Conservation (phyloP, 2,797 vertebrate genomes). For the Rhynchonycteris naso region DNA sequence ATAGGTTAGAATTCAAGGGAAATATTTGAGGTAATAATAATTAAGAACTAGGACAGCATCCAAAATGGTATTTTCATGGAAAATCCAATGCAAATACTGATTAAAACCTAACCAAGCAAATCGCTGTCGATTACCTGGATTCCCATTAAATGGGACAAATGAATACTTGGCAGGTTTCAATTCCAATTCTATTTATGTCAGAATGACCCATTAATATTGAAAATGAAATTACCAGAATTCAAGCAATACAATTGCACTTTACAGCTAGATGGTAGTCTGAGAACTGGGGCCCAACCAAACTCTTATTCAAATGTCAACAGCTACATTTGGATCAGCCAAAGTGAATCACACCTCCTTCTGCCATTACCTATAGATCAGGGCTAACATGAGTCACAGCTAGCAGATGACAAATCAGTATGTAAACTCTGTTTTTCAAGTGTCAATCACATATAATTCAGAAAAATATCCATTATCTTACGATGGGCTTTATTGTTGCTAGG, state of each 20-base stretch:
- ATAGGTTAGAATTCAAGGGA: conserved; percentile 74
- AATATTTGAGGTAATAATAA: conserved; percentile 83
- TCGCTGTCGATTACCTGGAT: conserved; percentile 82
- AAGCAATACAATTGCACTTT: conserved; percentile 72
- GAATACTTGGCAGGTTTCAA: conserved; percentile 83
- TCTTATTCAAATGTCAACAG: conserved; percentile 75
- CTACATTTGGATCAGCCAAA: conserved; percentile 69
- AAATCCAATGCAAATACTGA: conserved; percentile 82
- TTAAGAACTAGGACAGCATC: conserved; percentile 74
- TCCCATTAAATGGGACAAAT: conserved; percentile 86
- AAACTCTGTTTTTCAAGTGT: conserved; percentile 70
- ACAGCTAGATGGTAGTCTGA: conserved; percentile 67
- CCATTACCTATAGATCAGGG: conserved; percentile 71
- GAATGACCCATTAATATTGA: conserved; percentile 83
- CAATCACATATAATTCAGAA: conserved; percentile 63
- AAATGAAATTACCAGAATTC: conserved; percentile 79
- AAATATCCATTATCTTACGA: conserved; percentile 27
- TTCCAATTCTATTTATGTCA: conserved; percentile 84
- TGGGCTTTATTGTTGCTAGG: conserved; percentile 40
- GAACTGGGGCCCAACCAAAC: conserved; percentile 57
- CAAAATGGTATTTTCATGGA: conserved; percentile 79
- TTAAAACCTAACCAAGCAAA: conserved; percentile 84
- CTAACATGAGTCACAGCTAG: conserved; percentile 70
- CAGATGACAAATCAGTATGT: conserved; percentile 65
- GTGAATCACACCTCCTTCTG: conserved; percentile 64